phyloP scores from a whole-genome alignment of 1,140 invertebrate genomes.

The Drosophila miranda region DNA sequence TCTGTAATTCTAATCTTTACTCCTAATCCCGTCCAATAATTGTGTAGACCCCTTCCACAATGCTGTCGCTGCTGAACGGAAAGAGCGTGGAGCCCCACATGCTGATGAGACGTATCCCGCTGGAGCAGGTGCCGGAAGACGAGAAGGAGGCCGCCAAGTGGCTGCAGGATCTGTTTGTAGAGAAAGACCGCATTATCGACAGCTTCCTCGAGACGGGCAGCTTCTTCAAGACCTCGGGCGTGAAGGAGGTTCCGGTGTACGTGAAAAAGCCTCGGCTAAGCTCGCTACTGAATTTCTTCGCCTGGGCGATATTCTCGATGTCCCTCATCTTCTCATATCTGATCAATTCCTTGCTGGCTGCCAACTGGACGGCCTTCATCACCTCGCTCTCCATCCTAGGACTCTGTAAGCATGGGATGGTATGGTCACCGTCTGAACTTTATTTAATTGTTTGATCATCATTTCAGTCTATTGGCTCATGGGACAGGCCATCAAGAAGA shows the following conservation, averaged over 20 bases:
- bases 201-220: conserved; percentile 92
- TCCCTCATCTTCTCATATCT: conserved; percentile 89
- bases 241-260: conserved; percentile 85
- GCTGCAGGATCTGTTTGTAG: conserved; percentile 86
- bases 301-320: conserved; percentile 88
- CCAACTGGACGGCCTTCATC: conserved; percentile 88
- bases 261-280: conserved; percentile 85
- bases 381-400: conserved; percentile 87
- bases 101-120: conserved; percentile 91
- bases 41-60: conserved; percentile 87
- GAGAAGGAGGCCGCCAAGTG: conserved; percentile 91
- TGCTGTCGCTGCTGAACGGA: conserved; percentile 92
- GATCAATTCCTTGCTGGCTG: conserved; percentile 87
- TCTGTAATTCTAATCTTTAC: no score
- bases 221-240: conserved; percentile 90
- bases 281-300: conserved; percentile 88
- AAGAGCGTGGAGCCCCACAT: conserved; percentile 89
- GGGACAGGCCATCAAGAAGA: conserved; percentile 91
- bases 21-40: background rate
- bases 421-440: conserved; percentile 53
- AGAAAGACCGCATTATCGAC: conserved; percentile 90
- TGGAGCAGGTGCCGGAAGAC: conserved; percentile 90
- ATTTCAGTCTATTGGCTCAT: conserved; percentile 90
- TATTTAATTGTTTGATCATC: conserved; percentile 8
- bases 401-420: conserved; percentile 86